phyloP scores from a whole-genome alignment of 1,140 invertebrate genomes.

The Contarinia nasturtii region DNA sequence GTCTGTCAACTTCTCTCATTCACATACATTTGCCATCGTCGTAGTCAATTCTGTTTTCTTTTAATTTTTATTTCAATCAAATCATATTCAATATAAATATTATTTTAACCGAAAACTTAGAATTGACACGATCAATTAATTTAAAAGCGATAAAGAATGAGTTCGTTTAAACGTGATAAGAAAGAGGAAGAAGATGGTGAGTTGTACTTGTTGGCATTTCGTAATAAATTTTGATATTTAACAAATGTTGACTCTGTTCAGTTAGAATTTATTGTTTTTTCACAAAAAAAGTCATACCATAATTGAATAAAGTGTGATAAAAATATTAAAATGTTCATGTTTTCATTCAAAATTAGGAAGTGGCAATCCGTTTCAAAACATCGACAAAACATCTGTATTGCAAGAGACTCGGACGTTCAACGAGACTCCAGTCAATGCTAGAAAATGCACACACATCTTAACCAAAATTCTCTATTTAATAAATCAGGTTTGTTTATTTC shows the following conservation, averaged over 20 bases:
- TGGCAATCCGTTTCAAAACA: conserved; percentile 75
- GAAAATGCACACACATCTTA: conserved; percentile 90
- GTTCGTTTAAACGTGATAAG: conserved; percentile 5
- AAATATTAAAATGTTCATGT: neutral
- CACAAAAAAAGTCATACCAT: neutral
- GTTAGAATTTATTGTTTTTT: conserved; percentile 1
- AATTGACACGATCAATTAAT: neutral
- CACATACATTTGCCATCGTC: too few relatives aligned
- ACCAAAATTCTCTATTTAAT: conserved; percentile 93
- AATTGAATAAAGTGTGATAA: neutral
- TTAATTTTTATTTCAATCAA: too few relatives aligned
- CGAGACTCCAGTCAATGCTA: conserved; percentile 88
- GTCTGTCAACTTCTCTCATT: too few relatives aligned
- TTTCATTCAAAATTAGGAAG: conserved; percentile 26
- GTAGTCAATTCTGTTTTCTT: too few relatives aligned
- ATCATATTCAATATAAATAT: neutral
- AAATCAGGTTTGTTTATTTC: conserved; percentile 41
- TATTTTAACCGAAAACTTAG: neutral
- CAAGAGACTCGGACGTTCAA: conserved; percentile 96
- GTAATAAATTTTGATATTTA: conserved; percentile 5
- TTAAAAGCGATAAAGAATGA: neutral
- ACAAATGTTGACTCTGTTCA: conserved; percentile 5
- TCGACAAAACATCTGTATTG: conserved; percentile 90
- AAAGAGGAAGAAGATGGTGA: conserved; percentile 6
- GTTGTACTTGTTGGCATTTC: neutral